Base-by-base conservation (phyloP, 2,797 vertebrate species). In the Pelobates cultripes region DNA sequence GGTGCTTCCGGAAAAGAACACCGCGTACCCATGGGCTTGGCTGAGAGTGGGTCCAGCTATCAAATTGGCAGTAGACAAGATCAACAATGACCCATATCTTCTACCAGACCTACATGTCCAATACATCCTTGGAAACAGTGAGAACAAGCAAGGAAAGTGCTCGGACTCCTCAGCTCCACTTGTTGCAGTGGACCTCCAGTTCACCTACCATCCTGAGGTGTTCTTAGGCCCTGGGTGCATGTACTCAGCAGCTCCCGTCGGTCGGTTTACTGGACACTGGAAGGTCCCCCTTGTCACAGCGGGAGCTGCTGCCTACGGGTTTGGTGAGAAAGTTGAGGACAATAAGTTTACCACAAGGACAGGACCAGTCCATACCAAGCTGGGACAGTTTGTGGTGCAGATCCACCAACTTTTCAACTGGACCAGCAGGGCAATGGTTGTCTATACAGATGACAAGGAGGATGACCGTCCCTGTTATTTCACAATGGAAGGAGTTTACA, bases 1-100 rank as follows among this genome's bases (percentile, higher is more conserved):
- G 85, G 95, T 98, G 28, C 86, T 98, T 3, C 97, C 97, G 0
- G 85, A 90, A 71, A 91, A 15, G 77, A 98, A 97, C 90, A 94
- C 94, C 0, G 89, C 87, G 2, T 99, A 98, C 89, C 95, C 97
- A 0, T 99, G 97, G 97, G 96, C 97, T 3, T 97, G 96, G 97
- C 95, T 95, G 0, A 94, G 97, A 3, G 93, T 98, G 5, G 97
- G 96, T 0, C 97, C 97, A 0, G 96, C 96, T 0, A 85, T 98
- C 43, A 85, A 89, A 0, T 88, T 95, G 4, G 97, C 96, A 0
- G 67, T 94, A 0, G 83, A 61, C 0, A 77, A 75, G 3, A 86
- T 97, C 4, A 96, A 95, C 40, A 73, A 87, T 0, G 90, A 92
- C 13, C 88, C 88, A 0, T 81, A 84, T 3, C 70, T 97, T n/a